Evolutionary conservation across 2,797 vertebrate genomes (phyloP), one percentile per base, ranked within the genome.

Genomic region (Tympanoctomys barrerae): DNA sequence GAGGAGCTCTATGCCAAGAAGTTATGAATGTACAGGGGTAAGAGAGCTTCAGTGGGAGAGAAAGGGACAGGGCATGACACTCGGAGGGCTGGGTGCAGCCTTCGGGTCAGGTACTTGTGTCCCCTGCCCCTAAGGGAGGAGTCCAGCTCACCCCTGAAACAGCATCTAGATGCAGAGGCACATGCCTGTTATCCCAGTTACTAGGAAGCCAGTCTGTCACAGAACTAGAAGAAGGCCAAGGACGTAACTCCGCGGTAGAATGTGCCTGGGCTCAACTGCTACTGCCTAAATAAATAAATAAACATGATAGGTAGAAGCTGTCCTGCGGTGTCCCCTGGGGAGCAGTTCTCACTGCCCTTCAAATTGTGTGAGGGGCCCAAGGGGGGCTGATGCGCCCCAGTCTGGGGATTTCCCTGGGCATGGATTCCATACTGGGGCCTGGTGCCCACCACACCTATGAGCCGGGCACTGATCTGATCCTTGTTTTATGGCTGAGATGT

Each of bases 311-410:
- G 49, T 13, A n/a, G 77, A 92, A 80, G 0, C 19, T 7, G 11
- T 14, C 5, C 19, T 16, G 42, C 6, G 1, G 77, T 62, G 19
- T 26, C 31, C 28, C 2, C 21, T 11, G 31, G 62, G 61, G 54
- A 22, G 13, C 18, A 16, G 16, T 57, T 36, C 80, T 61, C 28
- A 39, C 31, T 4, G 5, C 19, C 52, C 13, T 54, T 52, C 66
- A 21, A 66, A 83, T 13, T 19, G 31, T 22, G 36, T 36, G 85
- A 81, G 49, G 22, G 1, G 9, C 49, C 13, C 0, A 0, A 16
- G 39, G 57, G 71, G 12, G 33, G 19, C 64, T 39, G 26, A 21
- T 3, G 11, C 0, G 2, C n/a, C 28, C 0, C 26, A 49, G 42
- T 6, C 28, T 42, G 7, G 0, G 1, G 36, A 52, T 1, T 42